These are phyloP conservation scores for Eciton burchellii DNA, from an alignment of 1,140 invertebrate species.

Conservation along the genomic window DNA sequence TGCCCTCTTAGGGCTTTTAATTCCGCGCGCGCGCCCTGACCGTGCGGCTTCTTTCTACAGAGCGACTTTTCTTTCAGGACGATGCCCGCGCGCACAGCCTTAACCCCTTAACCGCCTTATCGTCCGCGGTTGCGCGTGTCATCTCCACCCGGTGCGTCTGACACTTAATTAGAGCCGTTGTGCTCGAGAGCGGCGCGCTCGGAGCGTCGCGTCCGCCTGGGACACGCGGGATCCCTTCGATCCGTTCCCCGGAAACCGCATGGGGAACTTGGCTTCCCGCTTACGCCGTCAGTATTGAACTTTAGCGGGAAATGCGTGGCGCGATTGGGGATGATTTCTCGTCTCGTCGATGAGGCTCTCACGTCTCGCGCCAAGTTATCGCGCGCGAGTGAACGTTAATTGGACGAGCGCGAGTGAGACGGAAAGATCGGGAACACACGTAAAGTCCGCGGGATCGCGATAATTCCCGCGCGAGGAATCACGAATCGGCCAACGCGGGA, in stretches of 20 bases:
- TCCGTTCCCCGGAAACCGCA: slow-evolving; percentile 14
- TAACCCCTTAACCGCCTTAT: slow-evolving; percentile 75
- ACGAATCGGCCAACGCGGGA: neutral
- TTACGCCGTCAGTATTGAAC: slow-evolving; percentile 17
- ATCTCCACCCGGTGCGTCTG: slow-evolving; percentile 68
- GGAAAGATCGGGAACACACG: neutral
- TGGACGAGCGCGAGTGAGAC: neutral
- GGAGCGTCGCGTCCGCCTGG: slow-evolving; percentile 17
- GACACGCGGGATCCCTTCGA: slow-evolving; percentile 38
- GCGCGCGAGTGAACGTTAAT: neutral
- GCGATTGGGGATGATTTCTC: neutral
- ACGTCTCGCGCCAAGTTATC: neutral
- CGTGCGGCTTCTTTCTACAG: slow-evolving; percentile 49
- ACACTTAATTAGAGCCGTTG: slow-evolving; percentile 74
- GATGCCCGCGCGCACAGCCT: slow-evolving; percentile 64
- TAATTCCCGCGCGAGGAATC: neutral
- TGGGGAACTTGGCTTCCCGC: slow-evolving; percentile 7
- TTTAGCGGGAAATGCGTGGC: neutral
- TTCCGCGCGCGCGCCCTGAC: slow-evolving; percentile 64
- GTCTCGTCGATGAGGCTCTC: neutral
- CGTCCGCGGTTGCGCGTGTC: slow-evolving; percentile 66
- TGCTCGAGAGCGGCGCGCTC: slow-evolving; percentile 64
- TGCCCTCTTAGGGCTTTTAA: slow-evolving; percentile 73
- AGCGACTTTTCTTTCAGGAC: slow-evolving; percentile 30
- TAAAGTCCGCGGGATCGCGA: slow-evolving; percentile 1